phyloP scores from a whole-genome alignment of 2,888 invertebrate genomes.

The Cantharis rufa region DNA sequence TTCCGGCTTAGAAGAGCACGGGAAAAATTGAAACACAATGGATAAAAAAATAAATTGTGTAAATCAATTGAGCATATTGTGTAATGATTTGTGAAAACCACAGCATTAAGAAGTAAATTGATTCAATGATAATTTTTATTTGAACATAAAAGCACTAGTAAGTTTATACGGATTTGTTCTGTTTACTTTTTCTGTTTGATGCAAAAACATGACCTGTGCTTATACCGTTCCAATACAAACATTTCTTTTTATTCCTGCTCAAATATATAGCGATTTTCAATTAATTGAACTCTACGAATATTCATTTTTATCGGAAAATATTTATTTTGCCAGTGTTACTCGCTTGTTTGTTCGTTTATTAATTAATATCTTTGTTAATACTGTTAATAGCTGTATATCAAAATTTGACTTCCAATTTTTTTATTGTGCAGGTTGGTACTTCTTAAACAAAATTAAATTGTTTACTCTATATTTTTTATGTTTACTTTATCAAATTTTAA shows the following conservation, averaged over 20 bases:
- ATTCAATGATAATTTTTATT: slow-evolving; percentile 30
- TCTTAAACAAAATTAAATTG: not conserved
- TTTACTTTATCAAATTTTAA: not conserved
- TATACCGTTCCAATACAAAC: slow-evolving; percentile 24
- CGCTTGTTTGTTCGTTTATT: slow-evolving; percentile 20
- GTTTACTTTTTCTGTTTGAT: slow-evolving; percentile 30
- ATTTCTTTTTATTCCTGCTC: slow-evolving; percentile 26
- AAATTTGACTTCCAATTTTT: not conserved
- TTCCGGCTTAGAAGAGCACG: not conserved
- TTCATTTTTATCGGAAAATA: slow-evolving; percentile 27
- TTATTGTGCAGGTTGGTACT: not conserved
- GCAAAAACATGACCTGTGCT: slow-evolving; percentile 31
- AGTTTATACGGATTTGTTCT: slow-evolving; percentile 31
- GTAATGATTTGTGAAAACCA: slow-evolving; percentile 7
- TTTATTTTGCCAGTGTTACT: slow-evolving; percentile 19
- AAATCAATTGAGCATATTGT: not conserved
- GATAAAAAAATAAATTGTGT: not conserved
- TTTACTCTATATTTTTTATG: not conserved
- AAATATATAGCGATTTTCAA: slow-evolving; percentile 29
- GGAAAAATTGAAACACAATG: not conserved
- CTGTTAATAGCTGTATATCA: not conserved
- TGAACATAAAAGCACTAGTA: slow-evolving; percentile 29
- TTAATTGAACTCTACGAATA: slow-evolving; percentile 27
- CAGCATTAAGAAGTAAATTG: slow-evolving; percentile 26
- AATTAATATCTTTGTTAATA: slow-evolving; percentile 13